Conservation (phyloP, 2,888 invertebrate genomes). For the Agrilus biguttatus region DNA sequence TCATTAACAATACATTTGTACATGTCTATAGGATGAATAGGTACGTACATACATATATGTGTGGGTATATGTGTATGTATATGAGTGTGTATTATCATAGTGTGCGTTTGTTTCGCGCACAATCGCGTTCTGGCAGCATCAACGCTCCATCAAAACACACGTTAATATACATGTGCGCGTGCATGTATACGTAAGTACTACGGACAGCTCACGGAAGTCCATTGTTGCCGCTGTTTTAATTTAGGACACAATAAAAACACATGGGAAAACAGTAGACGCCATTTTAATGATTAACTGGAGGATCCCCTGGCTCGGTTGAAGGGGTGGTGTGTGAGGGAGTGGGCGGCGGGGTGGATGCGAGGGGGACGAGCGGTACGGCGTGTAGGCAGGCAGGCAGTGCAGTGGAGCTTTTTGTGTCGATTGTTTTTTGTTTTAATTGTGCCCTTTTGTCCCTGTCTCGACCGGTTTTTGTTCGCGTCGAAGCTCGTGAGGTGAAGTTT, state of each 20-base stretch:
- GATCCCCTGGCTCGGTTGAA: constrained; percentile 17
- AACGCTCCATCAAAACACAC: no score
- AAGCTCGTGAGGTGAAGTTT: constrained; percentile 28
- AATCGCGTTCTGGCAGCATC: no score
- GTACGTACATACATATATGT: no score
- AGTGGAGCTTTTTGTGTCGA: constrained; percentile 24
- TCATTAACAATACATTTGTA: no score
- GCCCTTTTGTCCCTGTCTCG: constrained; percentile 26
- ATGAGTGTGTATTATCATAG: no score
- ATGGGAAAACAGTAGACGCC: constrained; percentile 37
- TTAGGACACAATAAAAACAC: constrained; percentile 37
- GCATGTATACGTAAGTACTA: constrained; percentile 24
- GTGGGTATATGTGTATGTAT: no score
- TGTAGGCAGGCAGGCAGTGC: constrained; percentile 20
- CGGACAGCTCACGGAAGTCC: constrained; percentile 25
- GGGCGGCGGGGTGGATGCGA: no score
- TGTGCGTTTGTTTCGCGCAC: no score
- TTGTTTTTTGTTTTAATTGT: constrained; percentile 34
- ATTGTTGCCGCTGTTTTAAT: constrained; percentile 33
- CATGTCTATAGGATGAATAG: no score
- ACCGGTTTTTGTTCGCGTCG: constrained; percentile 28
- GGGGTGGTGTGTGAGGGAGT: no score
- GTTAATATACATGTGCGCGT: constrained; percentile 12
- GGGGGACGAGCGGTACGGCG: no score
- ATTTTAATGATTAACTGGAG: constrained; percentile 36